These are phyloP conservation scores for Sternotherus odoratus DNA, from an alignment of 2,797 vertebrate species.

Conservation along the genomic window DNA sequence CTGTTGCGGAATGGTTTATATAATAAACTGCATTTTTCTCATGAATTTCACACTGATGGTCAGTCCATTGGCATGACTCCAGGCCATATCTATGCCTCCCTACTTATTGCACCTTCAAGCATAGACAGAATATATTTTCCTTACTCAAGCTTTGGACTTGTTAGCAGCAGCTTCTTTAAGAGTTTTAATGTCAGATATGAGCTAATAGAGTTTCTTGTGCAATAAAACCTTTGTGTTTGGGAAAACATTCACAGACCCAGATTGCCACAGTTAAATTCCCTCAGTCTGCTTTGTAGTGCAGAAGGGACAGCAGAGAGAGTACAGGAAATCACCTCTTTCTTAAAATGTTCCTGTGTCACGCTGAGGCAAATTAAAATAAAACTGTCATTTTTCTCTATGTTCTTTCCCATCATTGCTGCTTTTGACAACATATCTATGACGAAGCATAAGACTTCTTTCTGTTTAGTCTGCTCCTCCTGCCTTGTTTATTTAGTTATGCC, in stretches of 20 bases:
- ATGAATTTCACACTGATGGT: background rate
- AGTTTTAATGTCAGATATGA: background rate
- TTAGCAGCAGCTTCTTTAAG: background rate
- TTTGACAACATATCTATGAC: background rate
- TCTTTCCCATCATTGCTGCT: background rate
- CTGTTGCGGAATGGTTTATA: background rate
- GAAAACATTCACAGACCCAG: background rate
- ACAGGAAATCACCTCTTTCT: background rate
- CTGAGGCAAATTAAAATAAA: background rate
- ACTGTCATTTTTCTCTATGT: background rate
- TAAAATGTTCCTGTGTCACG: background rate
- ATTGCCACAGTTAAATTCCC: background rate
- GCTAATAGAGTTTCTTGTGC: background rate
- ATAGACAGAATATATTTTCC: background rate
- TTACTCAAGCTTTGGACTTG: background rate
- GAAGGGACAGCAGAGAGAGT: background rate
- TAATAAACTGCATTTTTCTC: background rate
- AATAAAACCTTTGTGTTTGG: background rate
- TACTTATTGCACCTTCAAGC: background rate
- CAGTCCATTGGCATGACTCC: background rate
- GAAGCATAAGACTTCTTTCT: background rate
- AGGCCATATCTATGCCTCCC: background rate
- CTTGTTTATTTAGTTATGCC: constrained; percentile 20
- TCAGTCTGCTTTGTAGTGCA: background rate
- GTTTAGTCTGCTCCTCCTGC: background rate